Base-by-base conservation (phyloP, 2,888 invertebrate genomes). In the Himalopsyche tibetana region DNA sequence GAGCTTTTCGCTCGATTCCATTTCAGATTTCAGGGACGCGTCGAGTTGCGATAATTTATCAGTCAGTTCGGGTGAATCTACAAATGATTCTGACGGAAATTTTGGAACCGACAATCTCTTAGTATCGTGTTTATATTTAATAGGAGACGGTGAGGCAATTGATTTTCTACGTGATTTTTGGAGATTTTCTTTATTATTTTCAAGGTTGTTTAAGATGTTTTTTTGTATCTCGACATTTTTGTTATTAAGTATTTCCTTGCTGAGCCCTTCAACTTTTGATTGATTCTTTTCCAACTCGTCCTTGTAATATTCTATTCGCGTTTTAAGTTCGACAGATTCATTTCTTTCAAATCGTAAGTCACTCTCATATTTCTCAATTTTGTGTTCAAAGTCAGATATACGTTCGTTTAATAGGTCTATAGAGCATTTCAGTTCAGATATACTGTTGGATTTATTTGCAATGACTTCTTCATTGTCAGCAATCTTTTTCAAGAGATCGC, bases 1-100 rank as follows among this genome's bases (percentile, higher is more conserved):
- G n/a, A 90, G 90, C 86, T 80, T 89, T n/a, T 88, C 89, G 55
- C 92, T 85, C 80, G 90, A 89, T 83, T 80, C 38, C 38, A 79
- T 6, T 51, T 84, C 82, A 28, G 69, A 28, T 36, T 51, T 56
- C 9, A 87, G 69, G 15, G 56, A 56, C 3, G 42, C 55, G 9
- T 84, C 69, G 15, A 87, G 81, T 55, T 85, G 63, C 4, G 28
- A 55, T 15, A 83, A 51, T 80, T 83, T 82, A 45, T 83, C 56
- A 38, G 28, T 12, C 19, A 74, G 19, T 74, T 74, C 36, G 3
- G 74, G 36, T 15, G 38, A 36, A 74, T 74, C 74, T 15, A 12
- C 12, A 5, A 36, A 2, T 38, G 74, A 36, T 12, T 74, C 74
- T 36, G 74, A 36, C 15, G 12, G 5, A 36, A 28, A 36, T 74